These are phyloP conservation scores for Drosophila funebris DNA, from an alignment of 1,140 invertebrate genomes.

Conservation along the genomic window DNA sequence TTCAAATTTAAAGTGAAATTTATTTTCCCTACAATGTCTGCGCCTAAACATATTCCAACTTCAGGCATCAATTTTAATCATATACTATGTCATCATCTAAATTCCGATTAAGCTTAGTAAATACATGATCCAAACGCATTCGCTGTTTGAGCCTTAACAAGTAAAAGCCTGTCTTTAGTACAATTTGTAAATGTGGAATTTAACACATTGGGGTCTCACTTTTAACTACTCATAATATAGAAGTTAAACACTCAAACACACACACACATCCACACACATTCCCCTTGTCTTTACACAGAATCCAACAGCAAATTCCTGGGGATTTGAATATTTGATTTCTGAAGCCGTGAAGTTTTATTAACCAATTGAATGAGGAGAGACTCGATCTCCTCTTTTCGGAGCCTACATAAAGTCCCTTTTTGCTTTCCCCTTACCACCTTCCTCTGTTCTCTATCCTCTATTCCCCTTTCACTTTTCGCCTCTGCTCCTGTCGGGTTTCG, in stretches of 20 bases:
- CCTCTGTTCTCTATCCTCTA: too few relatives aligned
- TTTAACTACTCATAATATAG: slow-evolving; percentile 6
- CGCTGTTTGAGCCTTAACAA: neutral
- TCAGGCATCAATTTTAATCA: too few relatives aligned
- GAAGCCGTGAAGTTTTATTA: slow-evolving; percentile 6
- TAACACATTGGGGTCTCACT: neutral
- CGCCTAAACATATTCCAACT: too few relatives aligned
- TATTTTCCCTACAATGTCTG: too few relatives aligned
- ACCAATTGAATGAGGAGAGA: slow-evolving; percentile 9
- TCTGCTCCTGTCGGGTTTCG: neutral
- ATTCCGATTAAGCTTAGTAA: neutral
- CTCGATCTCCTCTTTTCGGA: neutral
- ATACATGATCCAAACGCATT: neutral
- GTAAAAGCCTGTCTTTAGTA: neutral
- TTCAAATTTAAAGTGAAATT: too few relatives aligned
- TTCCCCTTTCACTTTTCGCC: neutral
- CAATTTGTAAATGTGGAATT: neutral
- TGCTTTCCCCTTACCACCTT: too few relatives aligned
- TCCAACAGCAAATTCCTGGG: neutral
- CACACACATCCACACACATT: neutral
- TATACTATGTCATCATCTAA: neutral
- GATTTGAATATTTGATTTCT: neutral
- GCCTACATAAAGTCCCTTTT: neutral
- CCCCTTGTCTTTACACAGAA: neutral
- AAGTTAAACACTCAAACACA: too few relatives aligned